Base-by-base conservation (phyloP, 2,113 vertebrate genomes). In the Pelodiscus sinensis region DNA sequence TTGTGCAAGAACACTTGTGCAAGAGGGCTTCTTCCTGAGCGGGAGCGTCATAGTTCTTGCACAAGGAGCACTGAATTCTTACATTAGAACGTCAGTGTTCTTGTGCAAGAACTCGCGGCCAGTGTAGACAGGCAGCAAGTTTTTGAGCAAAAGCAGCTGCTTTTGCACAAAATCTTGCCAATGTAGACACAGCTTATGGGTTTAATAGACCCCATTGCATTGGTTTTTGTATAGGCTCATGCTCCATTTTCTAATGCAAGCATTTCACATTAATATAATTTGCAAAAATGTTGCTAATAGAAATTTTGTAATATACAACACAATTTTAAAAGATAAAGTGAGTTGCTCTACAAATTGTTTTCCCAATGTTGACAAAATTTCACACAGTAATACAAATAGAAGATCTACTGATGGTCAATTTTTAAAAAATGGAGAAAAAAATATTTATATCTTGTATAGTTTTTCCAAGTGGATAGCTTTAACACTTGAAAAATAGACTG, bases 371-470 rank as follows among this genome's bases (percentile, higher is more conserved):
- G 77, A 29, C 21, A 79, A 62, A 88, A 77, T 78, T 1, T 38
- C 31, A 89, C 60, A 68, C 38, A 14, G 60, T 4, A 83, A 80
- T 88, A 81, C 83, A 88, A 79, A 14, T 81, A 9, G 79, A 87
- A 56, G 14, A 68, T 25, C 85, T 93, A 5, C 44, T 19, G 2
- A 3, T 85, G 85, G 78, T 85, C 14, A 55, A 82, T 56, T 92
- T 90, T 79, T 90, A 83, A 44, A 78, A 57, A 29, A 22, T 15
- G 94, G 88, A 71, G 84, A 94, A 75, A n/a, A 56, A 13, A 82
- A 57, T 68, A 58, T 91, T 88, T 51, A n/a, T 58, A 84, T 81
- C 60, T 86, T 80, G 16, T 50, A 14, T 11, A 52, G 50, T 82
- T 88, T 54, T 1, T 80, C 89, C 0, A 0, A 57, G 1, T 85